These are phyloP conservation scores for Acanthosepion esculentum DNA, from an alignment of 2,888 invertebrate species.

Conservation along the genomic window DNA sequence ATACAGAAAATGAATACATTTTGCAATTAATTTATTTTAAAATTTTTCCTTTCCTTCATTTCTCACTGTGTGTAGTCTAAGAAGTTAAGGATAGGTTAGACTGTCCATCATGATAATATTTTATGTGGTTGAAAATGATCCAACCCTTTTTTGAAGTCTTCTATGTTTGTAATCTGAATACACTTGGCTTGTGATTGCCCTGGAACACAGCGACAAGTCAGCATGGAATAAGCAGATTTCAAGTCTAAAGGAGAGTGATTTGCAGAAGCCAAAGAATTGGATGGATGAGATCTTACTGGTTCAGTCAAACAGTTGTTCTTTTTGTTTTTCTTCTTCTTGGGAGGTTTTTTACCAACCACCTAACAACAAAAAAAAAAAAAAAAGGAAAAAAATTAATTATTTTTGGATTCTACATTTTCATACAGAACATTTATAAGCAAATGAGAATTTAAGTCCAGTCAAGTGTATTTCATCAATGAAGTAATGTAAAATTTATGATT, in stretches of 20 bases:
- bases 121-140: background rate
- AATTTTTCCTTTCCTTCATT: background rate
- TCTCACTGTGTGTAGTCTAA: background rate
- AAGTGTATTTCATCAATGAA: no score
- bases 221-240: conserved; percentile 37
- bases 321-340: conserved; percentile 40
- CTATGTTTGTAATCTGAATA: conserved; percentile 34
- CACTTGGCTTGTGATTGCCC: background rate
- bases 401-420: no score
- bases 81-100: background rate
- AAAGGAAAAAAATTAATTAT: no score
- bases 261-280: background rate
- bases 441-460: background rate
- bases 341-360: conserved; percentile 40
- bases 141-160: background rate
- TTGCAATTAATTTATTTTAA: background rate
- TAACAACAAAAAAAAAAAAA: background rate
- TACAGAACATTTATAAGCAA: background rate
- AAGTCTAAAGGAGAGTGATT: background rate
- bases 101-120: background rate
- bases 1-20: background rate
- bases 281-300: background rate
- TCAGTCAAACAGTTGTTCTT: background rate
- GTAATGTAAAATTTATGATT: no score
- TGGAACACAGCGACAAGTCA: conserved; percentile 35